Conservation (phyloP, 2,113 vertebrate species). For the Columba livia region DNA sequence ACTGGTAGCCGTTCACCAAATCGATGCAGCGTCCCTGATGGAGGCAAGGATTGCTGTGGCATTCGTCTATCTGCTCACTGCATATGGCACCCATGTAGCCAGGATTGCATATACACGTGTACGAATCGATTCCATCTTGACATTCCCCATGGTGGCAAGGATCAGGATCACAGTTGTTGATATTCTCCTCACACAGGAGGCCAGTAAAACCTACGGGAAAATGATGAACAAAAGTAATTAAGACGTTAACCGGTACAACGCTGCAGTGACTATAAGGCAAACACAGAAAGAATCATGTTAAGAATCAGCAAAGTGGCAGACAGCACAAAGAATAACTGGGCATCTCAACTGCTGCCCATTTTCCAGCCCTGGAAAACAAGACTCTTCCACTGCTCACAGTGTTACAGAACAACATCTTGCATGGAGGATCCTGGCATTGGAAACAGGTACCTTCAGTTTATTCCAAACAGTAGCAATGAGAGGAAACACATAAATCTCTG, state of each 20-base stretch:
- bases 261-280: neutral
- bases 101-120: constrained; percentile 83
- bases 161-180: constrained; percentile 88
- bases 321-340: neutral
- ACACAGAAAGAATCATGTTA: neutral
- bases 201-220: constrained; percentile 84
- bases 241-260: neutral
- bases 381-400: neutral
- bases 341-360: neutral
- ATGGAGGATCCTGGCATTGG: neutral
- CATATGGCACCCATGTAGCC: constrained; percentile 93
- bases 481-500: neutral
- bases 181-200: constrained; percentile 85
- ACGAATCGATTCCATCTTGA: constrained; percentile 90
- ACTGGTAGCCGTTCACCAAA: constrained; percentile 90
- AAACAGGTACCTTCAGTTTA: neutral
- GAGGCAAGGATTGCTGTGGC: constrained; percentile 89
- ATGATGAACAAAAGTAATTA: neutral
- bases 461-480: neutral
- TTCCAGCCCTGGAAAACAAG: constrained; percentile 19
- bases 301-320: neutral
- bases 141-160: constrained; percentile 91
- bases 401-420: neutral
- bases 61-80: constrained; percentile 89
- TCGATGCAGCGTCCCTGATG: constrained; percentile 91